phyloP scores from a whole-genome alignment of 2,797 vertebrate genomes.

The Pelodytes ibericus region DNA sequence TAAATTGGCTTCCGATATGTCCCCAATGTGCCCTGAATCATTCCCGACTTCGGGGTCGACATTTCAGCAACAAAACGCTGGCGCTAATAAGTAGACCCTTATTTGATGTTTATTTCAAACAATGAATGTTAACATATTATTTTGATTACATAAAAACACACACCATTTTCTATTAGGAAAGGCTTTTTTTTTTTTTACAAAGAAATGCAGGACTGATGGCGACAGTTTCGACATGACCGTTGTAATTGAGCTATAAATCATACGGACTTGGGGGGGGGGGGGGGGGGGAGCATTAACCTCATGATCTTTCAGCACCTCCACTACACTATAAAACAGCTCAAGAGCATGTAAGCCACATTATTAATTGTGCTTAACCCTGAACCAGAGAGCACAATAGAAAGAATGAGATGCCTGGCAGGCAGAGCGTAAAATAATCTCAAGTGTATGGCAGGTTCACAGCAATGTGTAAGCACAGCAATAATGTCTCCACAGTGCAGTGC shows the following conservation, averaged over 20 bases:
- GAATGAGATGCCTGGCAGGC: constrained; percentile 6
- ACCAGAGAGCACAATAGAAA: constrained; percentile 16
- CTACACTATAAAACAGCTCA: constrained; percentile 32
- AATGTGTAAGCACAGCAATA: constrained; percentile 56
- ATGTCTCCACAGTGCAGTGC: constrained; percentile 49
- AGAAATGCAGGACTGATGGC: constrained; percentile 35
- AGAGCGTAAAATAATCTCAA: constrained; percentile 19
- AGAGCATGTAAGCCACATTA: constrained; percentile 41
- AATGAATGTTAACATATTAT: not conserved
- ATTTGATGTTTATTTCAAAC: too few relatives aligned
- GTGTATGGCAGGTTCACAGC: constrained; percentile 37
- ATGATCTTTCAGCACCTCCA: constrained; percentile 23
- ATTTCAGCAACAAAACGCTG: too few relatives aligned
- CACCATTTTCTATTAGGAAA: not conserved
- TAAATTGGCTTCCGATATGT: too few relatives aligned
- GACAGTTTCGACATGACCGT: not conserved
- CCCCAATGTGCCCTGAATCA: too few relatives aligned
- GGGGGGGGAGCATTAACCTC: constrained; percentile 18
- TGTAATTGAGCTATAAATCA: constrained; percentile 37
- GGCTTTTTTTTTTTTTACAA: constrained; percentile 43
- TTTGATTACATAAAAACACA: constrained; percentile 2
- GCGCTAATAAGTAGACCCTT: too few relatives aligned
- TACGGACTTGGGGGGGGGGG: not conserved
- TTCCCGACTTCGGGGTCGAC: too few relatives aligned
- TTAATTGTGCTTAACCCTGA: constrained; percentile 50